Evolutionary conservation across 2,113 vertebrate genomes (phyloP), one percentile per base, ranked within the genome.

Genomic region (Sorex fumeus): DNA sequence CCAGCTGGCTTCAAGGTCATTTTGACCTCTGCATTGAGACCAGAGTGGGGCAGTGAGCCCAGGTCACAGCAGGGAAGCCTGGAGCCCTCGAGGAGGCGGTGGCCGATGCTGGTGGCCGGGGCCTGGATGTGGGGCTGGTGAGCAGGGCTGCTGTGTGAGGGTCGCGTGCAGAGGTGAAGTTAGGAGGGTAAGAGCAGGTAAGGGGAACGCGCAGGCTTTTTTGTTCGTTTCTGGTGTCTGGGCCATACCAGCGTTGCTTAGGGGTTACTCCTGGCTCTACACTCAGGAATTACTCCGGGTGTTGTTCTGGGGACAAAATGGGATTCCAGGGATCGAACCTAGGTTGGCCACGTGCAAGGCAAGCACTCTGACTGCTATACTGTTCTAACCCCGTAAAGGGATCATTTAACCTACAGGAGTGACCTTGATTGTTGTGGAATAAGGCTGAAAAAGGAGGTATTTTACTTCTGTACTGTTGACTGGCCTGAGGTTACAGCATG

Each of bases 401-500:
- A n/a, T 10, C n/a, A 0, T 81, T 67, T 64, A 78, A 69, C 47
- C 15, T 67, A 8, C 6, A 79, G 21, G 30, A 87, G 45, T 21
- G 12, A 30, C 66, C 23, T 83, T 1, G 71, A 57, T 67, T 71
- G 93, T 60, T 93, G 53, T 79, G n/a, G 69, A 64, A 74, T 82
- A 67, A 90, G 36, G 76, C 18, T 84, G 8, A 43, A 66, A 10
- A 83, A 80, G 67, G 47, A 0, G 25, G 2, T 57, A 25, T 60
- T 60, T 60, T 69, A 30, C 43, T 86, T 66, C 77, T 91, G 16
- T 28, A 40, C 34, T 88, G 0, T 88, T 70, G 23, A 4, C 72
- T 76, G 66, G 27, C 77, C 13, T 72, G 36, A 34, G 13, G 40
- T 77, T 84, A 80, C 53, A 64, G 0, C n/a, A n/a, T 36, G 50